Evolutionary conservation across 1,140 invertebrate genomes (phyloP), one percentile per base, ranked within the genome.

Genomic region (Onthophagus taurus): DNA sequence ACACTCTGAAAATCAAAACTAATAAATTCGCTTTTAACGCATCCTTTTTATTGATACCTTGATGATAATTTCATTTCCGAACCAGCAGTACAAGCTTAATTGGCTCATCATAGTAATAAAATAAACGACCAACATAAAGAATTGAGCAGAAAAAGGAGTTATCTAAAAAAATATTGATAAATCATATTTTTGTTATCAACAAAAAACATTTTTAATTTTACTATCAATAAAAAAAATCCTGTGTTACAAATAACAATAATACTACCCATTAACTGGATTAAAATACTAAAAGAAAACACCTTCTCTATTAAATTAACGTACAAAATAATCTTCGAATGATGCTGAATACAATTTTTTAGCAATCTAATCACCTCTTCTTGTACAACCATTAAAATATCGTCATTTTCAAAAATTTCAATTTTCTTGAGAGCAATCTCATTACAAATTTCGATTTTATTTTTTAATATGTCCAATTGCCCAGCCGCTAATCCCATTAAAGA

Each of bases 221-320:
- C 51, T 35, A 53, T 29, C 23, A 59, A 20, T 24, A 57, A 38
- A 39, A 55, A 48, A 42, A 55, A 55, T 44, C 48, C 48, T 8
- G 51, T 55, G 20, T 53, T 48, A 44, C 55, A 59, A 38, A 57
- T 57, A 26, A 54, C 51, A 7, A 52, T 12, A 37, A 49, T 43
- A 39, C 53, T 56, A n/a, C 45, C 48, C 8, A 41, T 13, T 45
- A 56, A 58, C 35, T 58, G 56, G 9, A 50, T 38, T 6, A 58
- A 50, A 26, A 58, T 42, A 13, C 53, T 53, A 30, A 49, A 44
- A 3, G 34, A 31, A n/a, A n/a, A n/a, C n/a, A n/a, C n/a, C n/a
- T n/a, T n/a, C n/a, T n/a, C n/a, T n/a, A n/a, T n/a, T n/a, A n/a
- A n/a, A n/a, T n/a, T n/a, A n/a, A n/a, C n/a, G n/a, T n/a, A n/a